These are phyloP conservation scores for Pegea sp. DNA, from an alignment of 23 tunicate genomes.

Conservation along the genomic window DNA sequence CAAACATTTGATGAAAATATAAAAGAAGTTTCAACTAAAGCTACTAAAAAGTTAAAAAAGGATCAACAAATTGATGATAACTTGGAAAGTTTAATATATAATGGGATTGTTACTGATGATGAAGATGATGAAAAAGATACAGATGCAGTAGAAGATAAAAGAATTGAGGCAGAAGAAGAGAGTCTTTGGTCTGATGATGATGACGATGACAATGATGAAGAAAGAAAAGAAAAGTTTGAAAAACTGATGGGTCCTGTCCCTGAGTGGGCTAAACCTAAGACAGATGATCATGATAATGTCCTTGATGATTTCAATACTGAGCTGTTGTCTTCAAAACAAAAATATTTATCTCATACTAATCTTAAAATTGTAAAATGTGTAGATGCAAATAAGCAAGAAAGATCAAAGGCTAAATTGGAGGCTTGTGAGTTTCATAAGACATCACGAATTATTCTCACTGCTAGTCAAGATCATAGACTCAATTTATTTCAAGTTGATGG, in stretches of 20 bases:
- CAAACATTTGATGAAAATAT: too few species aligned
- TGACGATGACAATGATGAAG: slow-evolving; percentile 12
- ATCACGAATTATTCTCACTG: slow-evolving; percentile 70
- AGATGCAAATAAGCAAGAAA: slow-evolving; percentile 38
- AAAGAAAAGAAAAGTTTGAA: slow-evolving; percentile 40
- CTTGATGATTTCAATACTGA: slow-evolving; percentile 2
- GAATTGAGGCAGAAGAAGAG: not conserved
- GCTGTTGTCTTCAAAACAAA: slow-evolving; percentile 2
- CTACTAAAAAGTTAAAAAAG: too few species aligned
- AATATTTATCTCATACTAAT: slow-evolving; percentile 8
- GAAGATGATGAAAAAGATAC: slow-evolving; percentile 1
- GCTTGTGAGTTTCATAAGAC: slow-evolving; percentile 57
- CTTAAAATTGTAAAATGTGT: slow-evolving; percentile 34
- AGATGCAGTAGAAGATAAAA: not conserved
- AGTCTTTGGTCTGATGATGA: slow-evolving; percentile 62
- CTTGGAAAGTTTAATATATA: too few species aligned
- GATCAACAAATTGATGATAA: too few species aligned
- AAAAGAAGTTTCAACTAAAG: too few species aligned
- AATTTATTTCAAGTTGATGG: slow-evolving; percentile 83
- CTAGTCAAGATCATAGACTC: slow-evolving; percentile 46
- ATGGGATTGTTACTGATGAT: too few species aligned
- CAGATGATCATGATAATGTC: not conserved
- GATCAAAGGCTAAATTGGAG: slow-evolving; percentile 16
- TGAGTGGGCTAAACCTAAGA: slow-evolving; percentile 19
- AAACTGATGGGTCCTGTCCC: slow-evolving; percentile 55